Evolutionary conservation across 2,113 vertebrate genomes (phyloP).

Genomic region (Megaleporinus macrocephalus): DNA sequence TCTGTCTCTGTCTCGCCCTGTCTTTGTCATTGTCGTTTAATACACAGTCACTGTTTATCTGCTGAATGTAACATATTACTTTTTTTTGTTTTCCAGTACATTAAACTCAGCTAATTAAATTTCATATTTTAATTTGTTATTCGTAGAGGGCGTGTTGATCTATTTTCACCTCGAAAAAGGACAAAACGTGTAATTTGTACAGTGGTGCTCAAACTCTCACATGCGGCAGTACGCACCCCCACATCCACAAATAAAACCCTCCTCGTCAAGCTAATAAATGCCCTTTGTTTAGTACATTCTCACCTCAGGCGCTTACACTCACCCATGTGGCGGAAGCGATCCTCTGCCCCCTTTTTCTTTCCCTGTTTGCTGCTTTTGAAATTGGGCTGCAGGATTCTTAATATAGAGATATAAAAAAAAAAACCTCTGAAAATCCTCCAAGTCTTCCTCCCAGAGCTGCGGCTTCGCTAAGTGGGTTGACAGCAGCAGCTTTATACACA

Average conservation of each 20-base stretch:
- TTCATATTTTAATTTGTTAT: too few species aligned
- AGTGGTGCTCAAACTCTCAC: too few species aligned
- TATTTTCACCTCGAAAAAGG: too few species aligned
- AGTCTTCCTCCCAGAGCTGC: slow-evolving; percentile 7
- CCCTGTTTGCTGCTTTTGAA: slow-evolving; percentile 27
- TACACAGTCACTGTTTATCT: too few species aligned
- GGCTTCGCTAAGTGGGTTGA: slow-evolving; percentile 33
- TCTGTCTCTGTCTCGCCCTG: too few species aligned
- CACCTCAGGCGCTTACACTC: slow-evolving; percentile 11
- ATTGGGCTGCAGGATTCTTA: slow-evolving; percentile 28
- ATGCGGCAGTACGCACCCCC: neutral
- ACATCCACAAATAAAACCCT: slow-evolving; percentile 2
- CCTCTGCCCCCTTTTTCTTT: neutral
- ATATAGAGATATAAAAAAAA: slow-evolving; percentile 29
- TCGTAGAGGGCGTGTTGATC: too few species aligned
- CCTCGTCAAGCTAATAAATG: slow-evolving; percentile 13
- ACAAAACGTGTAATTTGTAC: too few species aligned
- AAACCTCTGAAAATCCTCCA: neutral
- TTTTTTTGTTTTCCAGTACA: too few species aligned
- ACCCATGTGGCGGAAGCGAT: neutral
- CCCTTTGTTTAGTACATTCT: neutral
- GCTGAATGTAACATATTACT: too few species aligned
- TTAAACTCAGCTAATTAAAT: too few species aligned
- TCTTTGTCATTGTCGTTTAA: too few species aligned
- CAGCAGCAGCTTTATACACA: slow-evolving; percentile 12